Conservation (phyloP, 2,113 vertebrate genomes). For the Leiothrix lutea region DNA sequence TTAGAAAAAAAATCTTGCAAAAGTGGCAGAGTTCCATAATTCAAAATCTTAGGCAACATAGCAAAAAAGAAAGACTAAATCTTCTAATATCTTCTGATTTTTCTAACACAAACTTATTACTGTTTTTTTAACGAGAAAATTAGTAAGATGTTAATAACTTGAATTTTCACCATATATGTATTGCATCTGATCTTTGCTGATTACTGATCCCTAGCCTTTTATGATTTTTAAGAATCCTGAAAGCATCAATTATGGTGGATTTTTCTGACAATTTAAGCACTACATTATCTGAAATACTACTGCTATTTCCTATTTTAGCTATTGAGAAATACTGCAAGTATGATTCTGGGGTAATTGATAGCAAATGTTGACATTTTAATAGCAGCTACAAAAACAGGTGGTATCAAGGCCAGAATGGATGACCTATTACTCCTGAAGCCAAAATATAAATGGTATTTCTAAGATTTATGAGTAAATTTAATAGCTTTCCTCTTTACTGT, state of each 20-base stretch:
- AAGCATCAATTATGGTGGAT: neutral
- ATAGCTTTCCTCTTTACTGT: neutral
- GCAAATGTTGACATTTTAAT: neutral
- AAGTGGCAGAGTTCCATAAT: neutral
- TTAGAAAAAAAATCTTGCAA: neutral
- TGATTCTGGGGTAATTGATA: neutral
- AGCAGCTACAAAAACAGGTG: neutral
- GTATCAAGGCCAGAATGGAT: neutral
- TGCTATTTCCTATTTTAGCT: neutral
- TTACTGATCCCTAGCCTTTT: neutral
- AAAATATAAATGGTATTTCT: neutral
- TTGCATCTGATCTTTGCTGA: neutral
- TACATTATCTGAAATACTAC: neutral
- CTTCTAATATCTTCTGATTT: neutral
- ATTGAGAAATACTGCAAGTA: neutral
- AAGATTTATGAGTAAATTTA: neutral
- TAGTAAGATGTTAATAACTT: neutral
- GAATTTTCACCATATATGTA: neutral
- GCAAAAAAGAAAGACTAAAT: neutral
- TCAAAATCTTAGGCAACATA: neutral
- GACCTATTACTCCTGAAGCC: neutral
- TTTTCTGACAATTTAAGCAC: neutral
- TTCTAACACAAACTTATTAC: neutral
- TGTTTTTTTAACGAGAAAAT: neutral
- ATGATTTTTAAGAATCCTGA: neutral